phyloP scores from a whole-genome alignment of 2,888 invertebrate genomes.

The Campaea margaritaria region DNA sequence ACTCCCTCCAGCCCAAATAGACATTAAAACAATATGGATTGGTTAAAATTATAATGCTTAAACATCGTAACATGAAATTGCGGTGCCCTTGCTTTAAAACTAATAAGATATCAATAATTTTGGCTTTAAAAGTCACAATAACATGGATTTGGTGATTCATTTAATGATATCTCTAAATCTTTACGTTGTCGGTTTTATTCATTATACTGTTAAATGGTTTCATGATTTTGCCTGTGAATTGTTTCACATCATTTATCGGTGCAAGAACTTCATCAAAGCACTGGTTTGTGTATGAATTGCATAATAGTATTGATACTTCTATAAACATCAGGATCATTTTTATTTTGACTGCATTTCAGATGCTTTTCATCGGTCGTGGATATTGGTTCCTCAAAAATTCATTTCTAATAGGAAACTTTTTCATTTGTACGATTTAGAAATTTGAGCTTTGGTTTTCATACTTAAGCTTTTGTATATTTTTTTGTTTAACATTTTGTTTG shows the following conservation, averaged over 20 bases:
- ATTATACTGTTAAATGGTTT: background rate
- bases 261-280: constrained; percentile 19
- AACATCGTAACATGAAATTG: constrained; percentile 47
- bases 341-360: constrained; percentile 31
- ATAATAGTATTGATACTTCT: constrained; percentile 34
- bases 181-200: background rate
- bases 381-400: constrained; percentile 12
- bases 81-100: constrained; percentile 65
- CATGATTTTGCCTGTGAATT: background rate
- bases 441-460: constrained; percentile 1
- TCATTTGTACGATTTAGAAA: constrained; percentile 26
- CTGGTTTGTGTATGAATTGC: constrained; percentile 14
- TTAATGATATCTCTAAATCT: constrained; percentile 9
- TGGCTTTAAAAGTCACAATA: constrained; percentile 27
- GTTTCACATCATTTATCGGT: constrained; percentile 19
- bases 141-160: constrained; percentile 34
- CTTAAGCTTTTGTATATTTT: background rate
- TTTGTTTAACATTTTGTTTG: constrained; percentile 8
- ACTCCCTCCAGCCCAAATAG: constrained; percentile 24
- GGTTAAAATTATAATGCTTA: constrained; percentile 58
- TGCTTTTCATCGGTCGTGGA: constrained; percentile 35
- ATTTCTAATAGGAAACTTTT: constrained; percentile 8
- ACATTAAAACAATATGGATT: constrained; percentile 30
- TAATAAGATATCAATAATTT: constrained; percentile 51
- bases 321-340: constrained; percentile 33